Evolutionary conservation across 2,113 vertebrate species (phyloP).

Genomic region (Misgurnus mizolepis): DNA sequence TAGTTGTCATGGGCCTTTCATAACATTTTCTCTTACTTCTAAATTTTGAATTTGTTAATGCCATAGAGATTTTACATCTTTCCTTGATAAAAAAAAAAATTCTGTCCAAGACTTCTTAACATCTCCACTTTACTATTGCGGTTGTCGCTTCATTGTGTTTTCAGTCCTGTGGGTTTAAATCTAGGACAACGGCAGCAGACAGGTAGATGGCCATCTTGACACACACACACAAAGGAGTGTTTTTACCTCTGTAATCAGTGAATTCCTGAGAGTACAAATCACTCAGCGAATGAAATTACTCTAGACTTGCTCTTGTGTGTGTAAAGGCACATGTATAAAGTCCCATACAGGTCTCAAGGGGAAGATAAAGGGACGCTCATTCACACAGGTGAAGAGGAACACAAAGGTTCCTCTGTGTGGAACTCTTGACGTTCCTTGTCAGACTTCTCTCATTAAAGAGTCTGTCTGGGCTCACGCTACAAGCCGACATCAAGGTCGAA

Average conservation of each 20-base stretch:
- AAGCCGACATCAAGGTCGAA: slow-evolving; percentile 35
- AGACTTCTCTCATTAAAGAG: slow-evolving; percentile 36
- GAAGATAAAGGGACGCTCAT: slow-evolving; percentile 32
- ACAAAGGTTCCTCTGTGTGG: slow-evolving; percentile 27
- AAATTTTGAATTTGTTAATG: not conserved
- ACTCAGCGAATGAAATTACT: slow-evolving; percentile 59
- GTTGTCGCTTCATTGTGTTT: not conserved
- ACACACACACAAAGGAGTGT: slow-evolving; percentile 41
- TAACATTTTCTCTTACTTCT: slow-evolving; percentile 7
- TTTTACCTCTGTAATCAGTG: slow-evolving; percentile 51
- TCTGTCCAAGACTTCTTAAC: not conserved
- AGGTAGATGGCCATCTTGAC: slow-evolving; percentile 33
- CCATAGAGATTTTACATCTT: not conserved
- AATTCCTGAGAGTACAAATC: slow-evolving; percentile 66
- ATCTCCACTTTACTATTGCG: not conserved
- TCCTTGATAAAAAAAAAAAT: too few species aligned
- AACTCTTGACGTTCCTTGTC: slow-evolving; percentile 29
- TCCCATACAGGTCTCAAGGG: not conserved
- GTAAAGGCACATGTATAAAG: slow-evolving; percentile 29
- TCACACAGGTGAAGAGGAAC: slow-evolving; percentile 4
- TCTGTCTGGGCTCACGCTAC: slow-evolving; percentile 10
- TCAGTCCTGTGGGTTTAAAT: not conserved
- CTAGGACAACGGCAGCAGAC: slow-evolving; percentile 8
- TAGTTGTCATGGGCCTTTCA: slow-evolving; percentile 4
- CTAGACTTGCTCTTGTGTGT: slow-evolving; percentile 24